These are phyloP conservation scores for Amblyraja radiata DNA, from an alignment of 2,797 vertebrate genomes.

Conservation along the genomic window DNA sequence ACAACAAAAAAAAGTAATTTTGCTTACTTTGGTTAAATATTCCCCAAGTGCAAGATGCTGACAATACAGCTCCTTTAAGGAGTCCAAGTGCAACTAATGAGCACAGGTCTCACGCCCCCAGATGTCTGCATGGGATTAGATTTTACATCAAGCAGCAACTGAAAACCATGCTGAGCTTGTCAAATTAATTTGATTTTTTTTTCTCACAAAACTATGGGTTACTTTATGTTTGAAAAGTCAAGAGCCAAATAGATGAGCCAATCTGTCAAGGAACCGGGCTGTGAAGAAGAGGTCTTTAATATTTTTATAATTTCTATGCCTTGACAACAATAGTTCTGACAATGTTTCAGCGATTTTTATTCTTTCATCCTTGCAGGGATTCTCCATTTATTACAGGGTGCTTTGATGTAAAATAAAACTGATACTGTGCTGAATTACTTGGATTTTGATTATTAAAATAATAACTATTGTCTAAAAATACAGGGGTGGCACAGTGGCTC, in stretches of 20 bases:
- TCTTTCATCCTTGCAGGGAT: neutral
- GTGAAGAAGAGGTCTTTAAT: neutral
- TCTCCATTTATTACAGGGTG: neutral
- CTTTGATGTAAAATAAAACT: no score
- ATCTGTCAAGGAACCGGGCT: neutral
- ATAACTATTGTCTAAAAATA: neutral
- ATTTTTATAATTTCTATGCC: neutral
- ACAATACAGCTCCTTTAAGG: slow-evolving; percentile 21
- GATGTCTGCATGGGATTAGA: slow-evolving; percentile 30
- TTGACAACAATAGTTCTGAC: neutral
- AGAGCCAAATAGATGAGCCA: neutral
- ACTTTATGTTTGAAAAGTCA: slow-evolving; percentile 18
- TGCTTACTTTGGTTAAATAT: neutral
- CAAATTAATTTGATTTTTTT: slow-evolving; percentile 32
- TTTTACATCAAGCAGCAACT: slow-evolving; percentile 17
- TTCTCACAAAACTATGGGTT: slow-evolving; percentile 6
- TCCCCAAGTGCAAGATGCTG: neutral
- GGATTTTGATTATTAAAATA: slow-evolving; percentile 24
- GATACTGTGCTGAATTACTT: neutral
- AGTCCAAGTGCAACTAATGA: slow-evolving; percentile 28
- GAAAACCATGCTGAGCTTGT: slow-evolving; percentile 19
- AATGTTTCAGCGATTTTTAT: neutral
- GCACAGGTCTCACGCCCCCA: slow-evolving; percentile 19
- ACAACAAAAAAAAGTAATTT: neutral
- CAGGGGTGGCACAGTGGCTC: no score